Evolutionary conservation across 2,888 invertebrate species (phyloP).

Genomic region (Dexiosoma caninum): DNA sequence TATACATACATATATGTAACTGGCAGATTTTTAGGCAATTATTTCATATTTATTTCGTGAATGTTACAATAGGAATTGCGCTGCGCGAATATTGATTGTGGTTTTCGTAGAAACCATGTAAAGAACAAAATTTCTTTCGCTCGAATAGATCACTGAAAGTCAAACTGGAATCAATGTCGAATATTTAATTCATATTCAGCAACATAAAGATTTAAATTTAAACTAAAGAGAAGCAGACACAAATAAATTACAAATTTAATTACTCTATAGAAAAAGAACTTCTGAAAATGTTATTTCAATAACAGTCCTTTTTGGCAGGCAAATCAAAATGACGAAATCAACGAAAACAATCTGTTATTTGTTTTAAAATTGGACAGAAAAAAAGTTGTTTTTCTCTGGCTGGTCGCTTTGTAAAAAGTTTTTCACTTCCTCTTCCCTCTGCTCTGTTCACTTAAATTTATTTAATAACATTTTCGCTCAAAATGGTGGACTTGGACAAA

Average conservation of each 20-base stretch:
- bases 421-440: not conserved
- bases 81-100: no score
- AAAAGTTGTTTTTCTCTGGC: slow-evolving; percentile 11
- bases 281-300: slow-evolving; percentile 17
- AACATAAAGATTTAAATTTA: not conserved
- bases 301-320: slow-evolving; percentile 18
- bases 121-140: no score
- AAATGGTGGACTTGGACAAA: slow-evolving; percentile 28
- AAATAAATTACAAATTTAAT: slow-evolving; percentile 54
- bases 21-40: no score
- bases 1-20: no score
- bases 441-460: not conserved
- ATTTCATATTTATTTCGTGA: no score
- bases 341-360: slow-evolving; percentile 48
- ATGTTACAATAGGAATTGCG: no score
- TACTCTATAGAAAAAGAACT: slow-evolving; percentile 3
- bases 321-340: slow-evolving; percentile 10
- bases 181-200: no score
- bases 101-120: no score
- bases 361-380: slow-evolving; percentile 1
- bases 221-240: not conserved
- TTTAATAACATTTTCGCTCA: slow-evolving; percentile 38
- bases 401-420: slow-evolving; percentile 26
- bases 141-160: no score
- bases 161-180: not conserved